These are phyloP conservation scores for Ooceraea biroi DNA, from an alignment of 1,140 invertebrate species.

Conservation along the genomic window DNA sequence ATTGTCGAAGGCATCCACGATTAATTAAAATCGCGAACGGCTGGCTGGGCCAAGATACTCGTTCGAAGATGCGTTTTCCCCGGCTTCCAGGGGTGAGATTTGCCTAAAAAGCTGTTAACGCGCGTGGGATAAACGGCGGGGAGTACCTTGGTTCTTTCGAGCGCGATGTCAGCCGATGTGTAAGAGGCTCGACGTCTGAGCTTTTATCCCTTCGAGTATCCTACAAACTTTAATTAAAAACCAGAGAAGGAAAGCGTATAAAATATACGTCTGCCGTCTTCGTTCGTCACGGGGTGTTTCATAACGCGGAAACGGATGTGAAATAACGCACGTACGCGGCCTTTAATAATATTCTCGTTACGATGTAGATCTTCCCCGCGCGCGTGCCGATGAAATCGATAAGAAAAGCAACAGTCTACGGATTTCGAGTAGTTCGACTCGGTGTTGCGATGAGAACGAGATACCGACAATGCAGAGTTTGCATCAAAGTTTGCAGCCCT, in stretches of 20 bases:
- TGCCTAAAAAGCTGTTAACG: constrained; percentile 52
- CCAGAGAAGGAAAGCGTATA: constrained; percentile 39
- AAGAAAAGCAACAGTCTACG: not conserved
- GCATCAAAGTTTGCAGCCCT: not conserved
- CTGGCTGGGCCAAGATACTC: not conserved
- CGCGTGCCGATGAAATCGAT: constrained; percentile 27
- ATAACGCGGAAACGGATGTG: constrained; percentile 36
- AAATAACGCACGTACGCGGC: constrained; percentile 18
- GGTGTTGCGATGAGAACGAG: not conserved
- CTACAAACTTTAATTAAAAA: constrained; percentile 74
- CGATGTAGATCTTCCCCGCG: not conserved
- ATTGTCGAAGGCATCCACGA: not conserved
- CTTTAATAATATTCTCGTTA: constrained; percentile 53
- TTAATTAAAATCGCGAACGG: constrained; percentile 5
- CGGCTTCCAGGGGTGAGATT: constrained; percentile 35
- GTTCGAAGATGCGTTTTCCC: not conserved
- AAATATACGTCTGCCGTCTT: constrained; percentile 45
- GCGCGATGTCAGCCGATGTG: constrained; percentile 53
- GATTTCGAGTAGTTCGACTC: not conserved
- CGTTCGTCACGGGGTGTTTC: constrained; percentile 45
- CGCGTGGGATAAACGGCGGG: constrained; percentile 56
- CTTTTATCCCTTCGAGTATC: constrained; percentile 69
- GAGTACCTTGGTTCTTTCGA: constrained; percentile 62
- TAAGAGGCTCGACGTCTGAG: constrained; percentile 56
- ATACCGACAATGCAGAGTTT: not conserved